phyloP scores from a whole-genome alignment of 1,140 invertebrate species.

The Drosophila seguyi region DNA sequence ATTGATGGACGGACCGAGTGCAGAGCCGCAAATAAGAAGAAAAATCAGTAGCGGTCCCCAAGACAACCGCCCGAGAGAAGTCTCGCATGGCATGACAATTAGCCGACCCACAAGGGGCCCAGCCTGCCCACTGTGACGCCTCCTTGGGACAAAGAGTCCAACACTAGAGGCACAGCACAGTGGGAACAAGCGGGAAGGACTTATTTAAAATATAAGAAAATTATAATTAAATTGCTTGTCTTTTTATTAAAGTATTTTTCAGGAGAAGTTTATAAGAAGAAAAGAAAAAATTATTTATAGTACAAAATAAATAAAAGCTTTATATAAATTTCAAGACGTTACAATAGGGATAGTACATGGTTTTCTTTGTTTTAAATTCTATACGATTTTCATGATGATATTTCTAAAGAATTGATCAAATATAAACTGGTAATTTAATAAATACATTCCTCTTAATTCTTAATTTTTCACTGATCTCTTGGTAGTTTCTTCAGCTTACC shows the following conservation, averaged over 20 bases:
- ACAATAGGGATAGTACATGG: too few relatives aligned
- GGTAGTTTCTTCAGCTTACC: background rate
- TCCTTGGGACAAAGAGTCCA: slow-evolving; percentile 61
- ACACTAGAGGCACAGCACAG: slow-evolving; percentile 20
- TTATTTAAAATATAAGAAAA: too few relatives aligned
- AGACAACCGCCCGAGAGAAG: slow-evolving; percentile 51
- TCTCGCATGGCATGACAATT: slow-evolving; percentile 80
- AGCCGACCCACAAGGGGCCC: slow-evolving; percentile 58
- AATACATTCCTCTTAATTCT: background rate
- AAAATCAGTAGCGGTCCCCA: slow-evolving; percentile 58
- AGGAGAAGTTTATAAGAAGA: too few relatives aligned
- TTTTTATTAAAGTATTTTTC: background rate
- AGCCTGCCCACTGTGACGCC: slow-evolving; percentile 72
- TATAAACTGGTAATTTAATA: too few relatives aligned
- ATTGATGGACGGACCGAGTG: slow-evolving; percentile 69
- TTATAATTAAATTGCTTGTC: background rate
- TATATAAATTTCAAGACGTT: too few relatives aligned
- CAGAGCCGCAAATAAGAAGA: slow-evolving; percentile 50
- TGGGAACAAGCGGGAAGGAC: background rate
- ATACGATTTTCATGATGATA: too few relatives aligned
- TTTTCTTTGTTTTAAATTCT: too few relatives aligned
- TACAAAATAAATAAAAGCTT: background rate
- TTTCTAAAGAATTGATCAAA: too few relatives aligned
- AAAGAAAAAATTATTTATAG: too few relatives aligned
- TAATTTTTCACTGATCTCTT: too few relatives aligned